Evolutionary conservation across 2,888 invertebrate species (phyloP).

Genomic region (Euzetes globulus): DNA sequence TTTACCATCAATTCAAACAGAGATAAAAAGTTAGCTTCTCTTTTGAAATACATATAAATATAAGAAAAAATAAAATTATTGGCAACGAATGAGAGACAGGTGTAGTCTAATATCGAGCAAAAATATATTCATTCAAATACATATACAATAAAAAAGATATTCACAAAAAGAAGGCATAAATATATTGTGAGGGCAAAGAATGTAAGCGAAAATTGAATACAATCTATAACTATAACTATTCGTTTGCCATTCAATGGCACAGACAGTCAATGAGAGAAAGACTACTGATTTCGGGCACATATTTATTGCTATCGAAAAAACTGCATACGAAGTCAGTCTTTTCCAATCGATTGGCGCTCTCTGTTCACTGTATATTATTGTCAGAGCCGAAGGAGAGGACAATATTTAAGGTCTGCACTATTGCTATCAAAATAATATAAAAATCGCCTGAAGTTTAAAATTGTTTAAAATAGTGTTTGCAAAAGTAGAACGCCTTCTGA

Average conservation of each 20-base stretch:
- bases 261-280: not conserved
- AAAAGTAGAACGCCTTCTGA: slow-evolving; percentile 9
- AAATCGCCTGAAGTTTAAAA: slow-evolving; percentile 26
- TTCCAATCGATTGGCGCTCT: slow-evolving; percentile 21
- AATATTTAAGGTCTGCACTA: slow-evolving; percentile 21
- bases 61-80: slow-evolving; percentile 17
- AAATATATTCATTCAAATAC: not conserved
- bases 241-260: slow-evolving; percentile 1
- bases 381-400: not conserved
- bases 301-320: not conserved
- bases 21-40: slow-evolving; percentile 24
- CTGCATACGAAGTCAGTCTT: not conserved
- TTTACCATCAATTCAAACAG: slow-evolving; percentile 18
- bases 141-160: slow-evolving; percentile 12
- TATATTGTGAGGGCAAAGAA: slow-evolving; percentile 15
- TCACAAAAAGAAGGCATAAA: slow-evolving; percentile 4
- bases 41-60: slow-evolving; percentile 2
- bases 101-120: slow-evolving; percentile 18
- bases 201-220: not conserved
- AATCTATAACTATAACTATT: slow-evolving; percentile 18
- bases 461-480: not conserved
- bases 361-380: not conserved
- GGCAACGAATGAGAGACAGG: slow-evolving; percentile 18
- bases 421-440: slow-evolving; percentile 20
- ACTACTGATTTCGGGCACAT: slow-evolving; percentile 15